Conservation (phyloP, 2,797 vertebrate genomes). For the Coracias cyanogaster region DNA sequence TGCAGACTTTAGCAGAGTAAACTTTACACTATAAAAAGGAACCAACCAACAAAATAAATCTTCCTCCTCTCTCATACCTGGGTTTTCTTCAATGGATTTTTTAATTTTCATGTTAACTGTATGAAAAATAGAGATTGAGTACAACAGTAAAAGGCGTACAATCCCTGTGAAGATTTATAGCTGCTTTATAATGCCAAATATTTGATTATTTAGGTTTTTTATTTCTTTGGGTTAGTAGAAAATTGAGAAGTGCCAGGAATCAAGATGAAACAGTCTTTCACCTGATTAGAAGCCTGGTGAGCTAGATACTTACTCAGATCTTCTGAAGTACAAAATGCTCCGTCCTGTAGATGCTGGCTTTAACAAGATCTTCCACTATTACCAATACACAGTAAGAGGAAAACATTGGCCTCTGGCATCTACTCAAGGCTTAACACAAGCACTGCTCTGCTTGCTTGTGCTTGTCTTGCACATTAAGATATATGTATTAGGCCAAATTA, state of each 20-base stretch:
- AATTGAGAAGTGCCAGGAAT: background rate
- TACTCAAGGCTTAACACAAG: background rate
- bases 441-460: background rate
- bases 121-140: background rate
- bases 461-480: background rate
- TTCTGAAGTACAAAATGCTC: background rate
- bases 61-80: background rate
- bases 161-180: background rate
- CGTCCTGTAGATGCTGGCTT: background rate
- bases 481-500: background rate
- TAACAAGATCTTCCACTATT: background rate
- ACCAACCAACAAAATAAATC: background rate
- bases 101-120: background rate
- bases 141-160: background rate
- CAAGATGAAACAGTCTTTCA: background rate
- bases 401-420: background rate
- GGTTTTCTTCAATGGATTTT: background rate
- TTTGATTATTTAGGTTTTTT: background rate
- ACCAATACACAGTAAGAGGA: background rate
- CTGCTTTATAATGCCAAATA: background rate
- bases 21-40: background rate
- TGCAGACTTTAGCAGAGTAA: background rate
- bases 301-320: background rate
- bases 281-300: background rate
- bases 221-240: background rate